Evolutionary conservation across 2,797 vertebrate genomes (phyloP).

Genomic region (Sciurus vulgaris): DNA sequence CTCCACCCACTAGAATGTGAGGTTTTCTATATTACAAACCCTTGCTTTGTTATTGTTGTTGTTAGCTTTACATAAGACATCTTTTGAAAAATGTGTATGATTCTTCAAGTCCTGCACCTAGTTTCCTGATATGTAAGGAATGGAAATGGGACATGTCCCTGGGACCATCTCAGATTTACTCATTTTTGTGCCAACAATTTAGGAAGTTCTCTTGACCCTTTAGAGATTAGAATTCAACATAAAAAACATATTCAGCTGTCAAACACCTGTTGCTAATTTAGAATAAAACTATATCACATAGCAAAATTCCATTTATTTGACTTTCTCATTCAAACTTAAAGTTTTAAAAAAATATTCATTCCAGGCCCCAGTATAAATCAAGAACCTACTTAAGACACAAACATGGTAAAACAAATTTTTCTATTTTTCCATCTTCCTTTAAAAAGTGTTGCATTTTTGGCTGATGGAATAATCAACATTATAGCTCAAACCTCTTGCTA

Average conservation of each 20-base stretch:
- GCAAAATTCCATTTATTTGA: conserved; percentile 49
- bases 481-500: conserved; percentile 20
- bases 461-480: not conserved
- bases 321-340: conserved; percentile 54
- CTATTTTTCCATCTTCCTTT: too few species aligned
- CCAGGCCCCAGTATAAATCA: too few species aligned
- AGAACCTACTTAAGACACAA: too few species aligned
- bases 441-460: not conserved
- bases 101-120: not conserved
- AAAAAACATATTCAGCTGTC: conserved; percentile 30
- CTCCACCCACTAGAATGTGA: not conserved
- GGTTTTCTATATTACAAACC: not conserved
- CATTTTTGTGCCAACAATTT: conserved; percentile 3
- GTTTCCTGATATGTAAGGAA: not conserved
- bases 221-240: conserved; percentile 40
- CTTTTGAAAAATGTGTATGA: conserved; percentile 35
- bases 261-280: conserved; percentile 54
- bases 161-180: not conserved
- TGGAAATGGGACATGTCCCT: not conserved
- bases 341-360: not conserved
- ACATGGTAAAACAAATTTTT: too few species aligned
- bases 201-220: not conserved
- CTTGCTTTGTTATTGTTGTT: not conserved
- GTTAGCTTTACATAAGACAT: not conserved
- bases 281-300: conserved; percentile 11